A percentile compares a stretch with the other conserved stretches of the same genome.
phyloP scores from a whole-genome alignment of 2,113 vertebrate genomes.

The Oreamnos americanus region DNA sequence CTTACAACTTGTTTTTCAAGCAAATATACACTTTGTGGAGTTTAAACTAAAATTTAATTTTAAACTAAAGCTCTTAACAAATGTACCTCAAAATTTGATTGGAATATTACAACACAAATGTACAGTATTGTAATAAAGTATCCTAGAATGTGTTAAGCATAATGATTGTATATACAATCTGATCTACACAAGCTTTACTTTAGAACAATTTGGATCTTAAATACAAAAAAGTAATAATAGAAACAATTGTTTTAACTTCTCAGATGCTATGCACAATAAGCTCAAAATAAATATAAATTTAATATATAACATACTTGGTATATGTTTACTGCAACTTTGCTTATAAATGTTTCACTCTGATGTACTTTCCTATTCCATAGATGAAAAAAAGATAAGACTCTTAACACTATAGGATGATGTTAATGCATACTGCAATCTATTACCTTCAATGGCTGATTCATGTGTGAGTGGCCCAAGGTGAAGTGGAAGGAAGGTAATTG shows the following conservation, averaged over 20 bases:
- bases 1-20: not conserved
- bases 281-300: constrained; percentile 38
- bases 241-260: constrained; percentile 44
- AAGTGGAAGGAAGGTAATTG: not conserved
- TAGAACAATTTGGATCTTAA: not conserved
- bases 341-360: constrained; percentile 40
- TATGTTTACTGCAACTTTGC: constrained; percentile 29
- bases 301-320: not conserved
- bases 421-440: not conserved
- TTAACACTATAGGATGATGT: not conserved
- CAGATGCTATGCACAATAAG: constrained; percentile 6
- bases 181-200: not conserved
- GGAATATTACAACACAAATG: not conserved
- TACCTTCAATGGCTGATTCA: not conserved
- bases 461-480: not conserved
- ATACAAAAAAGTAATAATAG: constrained; percentile 20
- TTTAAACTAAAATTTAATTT: constrained; percentile 18
- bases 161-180: not conserved
- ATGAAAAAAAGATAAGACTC: not conserved
- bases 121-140: not conserved
- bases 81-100: not conserved
- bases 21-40: not conserved
- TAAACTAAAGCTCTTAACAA: not conserved
- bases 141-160: not conserved
- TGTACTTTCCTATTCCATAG: not conserved